Evolutionary conservation across 2,113 vertebrate genomes (phyloP).

Genomic region (Sigmodon hispidus): DNA sequence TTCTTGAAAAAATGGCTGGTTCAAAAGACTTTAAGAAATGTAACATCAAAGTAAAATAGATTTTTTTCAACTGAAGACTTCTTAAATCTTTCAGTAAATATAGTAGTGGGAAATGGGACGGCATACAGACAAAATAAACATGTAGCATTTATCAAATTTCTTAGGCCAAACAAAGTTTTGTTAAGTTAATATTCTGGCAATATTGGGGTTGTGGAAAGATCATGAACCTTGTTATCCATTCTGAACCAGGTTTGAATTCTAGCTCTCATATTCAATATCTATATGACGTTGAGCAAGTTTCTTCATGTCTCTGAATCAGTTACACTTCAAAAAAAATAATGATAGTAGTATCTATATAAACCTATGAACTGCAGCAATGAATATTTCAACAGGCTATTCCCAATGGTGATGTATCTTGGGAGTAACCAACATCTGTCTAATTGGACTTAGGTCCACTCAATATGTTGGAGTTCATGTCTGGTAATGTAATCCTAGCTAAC

Average conservation of each 20-base stretch:
- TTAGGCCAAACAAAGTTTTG: neutral
- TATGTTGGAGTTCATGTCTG: neutral
- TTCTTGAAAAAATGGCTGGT: constrained; percentile 17
- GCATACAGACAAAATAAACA: constrained; percentile 11
- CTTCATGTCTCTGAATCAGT: constrained; percentile 10
- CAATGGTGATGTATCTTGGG: neutral
- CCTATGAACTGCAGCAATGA: neutral
- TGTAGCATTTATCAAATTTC: constrained; percentile 14
- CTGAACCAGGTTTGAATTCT: constrained; percentile 50
- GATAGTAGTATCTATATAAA: neutral
- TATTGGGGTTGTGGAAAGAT: constrained; percentile 11
- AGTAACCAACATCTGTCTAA: neutral
- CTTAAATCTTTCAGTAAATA: constrained; percentile 53
- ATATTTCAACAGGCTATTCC: neutral
- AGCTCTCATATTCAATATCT: constrained; percentile 29
- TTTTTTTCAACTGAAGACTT: constrained; percentile 40
- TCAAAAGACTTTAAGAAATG: constrained; percentile 52
- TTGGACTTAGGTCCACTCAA: neutral
- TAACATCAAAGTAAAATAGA: constrained; percentile 30
- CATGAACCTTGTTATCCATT: constrained; percentile 40
- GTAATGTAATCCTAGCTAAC: neutral
- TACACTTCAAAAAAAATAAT: constrained; percentile 44
- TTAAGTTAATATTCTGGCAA: constrained; percentile 47
- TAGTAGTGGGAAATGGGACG: constrained; percentile 18
- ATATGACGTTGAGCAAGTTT: neutral